These are phyloP conservation scores for Lordiphosa clarofinis DNA, from an alignment of 1,140 invertebrate genomes.

Conservation along the genomic window DNA sequence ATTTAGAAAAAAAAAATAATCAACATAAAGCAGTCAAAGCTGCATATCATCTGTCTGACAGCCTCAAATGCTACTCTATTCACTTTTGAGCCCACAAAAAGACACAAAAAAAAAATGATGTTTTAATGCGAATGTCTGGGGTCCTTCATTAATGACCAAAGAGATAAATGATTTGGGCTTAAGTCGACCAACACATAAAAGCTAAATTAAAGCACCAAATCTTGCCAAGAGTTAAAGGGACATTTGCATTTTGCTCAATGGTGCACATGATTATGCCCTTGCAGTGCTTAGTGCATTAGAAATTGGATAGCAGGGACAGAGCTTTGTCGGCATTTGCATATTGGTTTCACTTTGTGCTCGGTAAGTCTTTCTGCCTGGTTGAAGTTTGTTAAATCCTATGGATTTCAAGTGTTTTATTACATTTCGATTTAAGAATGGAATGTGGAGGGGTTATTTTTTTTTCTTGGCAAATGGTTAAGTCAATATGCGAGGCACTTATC, in stretches of 20 bases:
- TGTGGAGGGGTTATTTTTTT: slow-evolving; percentile 17
- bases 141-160: slow-evolving; percentile 10
- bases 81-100: slow-evolving; percentile 7
- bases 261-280: slow-evolving; percentile 38
- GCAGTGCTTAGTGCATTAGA: slow-evolving; percentile 12
- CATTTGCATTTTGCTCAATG: slow-evolving; percentile 22
- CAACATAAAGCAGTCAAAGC: slow-evolving; percentile 8
- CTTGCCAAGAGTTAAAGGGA: slow-evolving; percentile 11
- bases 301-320: slow-evolving; percentile 17
- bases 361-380: slow-evolving; percentile 19
- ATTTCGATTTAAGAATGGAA: slow-evolving; percentile 35
- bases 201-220: slow-evolving; percentile 17
- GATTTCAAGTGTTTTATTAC: slow-evolving; percentile 24
- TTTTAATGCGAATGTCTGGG: slow-evolving; percentile 39
- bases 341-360: slow-evolving; percentile 3
- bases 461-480: slow-evolving; percentile 15
- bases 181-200: no score
- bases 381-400: slow-evolving; percentile 17
- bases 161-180: slow-evolving; percentile 13
- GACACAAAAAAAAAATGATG: slow-evolving; percentile 35
- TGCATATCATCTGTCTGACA: slow-evolving; percentile 29
- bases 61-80: slow-evolving; percentile 26
- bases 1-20: slow-evolving; percentile 2
- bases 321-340: slow-evolving; percentile 37
- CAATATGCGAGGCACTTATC: slow-evolving; percentile 20